These are phyloP conservation scores for Sternarchorhynchus goeldii DNA, from an alignment of 2,797 vertebrate genomes.

Conservation along the genomic window DNA sequence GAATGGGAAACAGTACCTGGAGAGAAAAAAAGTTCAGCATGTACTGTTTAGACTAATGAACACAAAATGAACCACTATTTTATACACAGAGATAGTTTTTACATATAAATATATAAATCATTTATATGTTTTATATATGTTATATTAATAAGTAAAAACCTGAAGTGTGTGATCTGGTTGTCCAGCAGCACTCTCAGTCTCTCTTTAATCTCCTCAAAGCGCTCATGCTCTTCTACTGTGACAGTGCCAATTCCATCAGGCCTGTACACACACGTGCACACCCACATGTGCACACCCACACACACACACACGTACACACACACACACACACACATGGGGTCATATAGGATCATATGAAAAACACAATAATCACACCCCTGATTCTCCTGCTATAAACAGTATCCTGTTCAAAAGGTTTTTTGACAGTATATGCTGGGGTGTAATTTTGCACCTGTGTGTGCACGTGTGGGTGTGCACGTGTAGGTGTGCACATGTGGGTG, in stretches of 20 bases:
- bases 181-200: slow-evolving; percentile 93
- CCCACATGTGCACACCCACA: slow-evolving; percentile 33
- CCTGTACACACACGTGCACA: slow-evolving; percentile 68
- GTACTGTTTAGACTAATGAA: background rate
- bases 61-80: background rate
- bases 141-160: slow-evolving; percentile 69
- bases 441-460: slow-evolving; percentile 32
- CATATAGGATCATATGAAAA: slow-evolving; percentile 9
- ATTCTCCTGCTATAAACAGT: background rate
- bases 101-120: background rate
- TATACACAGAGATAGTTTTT: slow-evolving; percentile 61
- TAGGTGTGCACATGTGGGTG: slow-evolving; percentile 11
- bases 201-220: slow-evolving; percentile 97
- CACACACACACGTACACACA: slow-evolving; percentile 41
- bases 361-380: no score
- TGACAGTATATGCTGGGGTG: slow-evolving; percentile 43
- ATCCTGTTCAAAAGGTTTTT: slow-evolving; percentile 34
- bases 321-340: slow-evolving; percentile 19
- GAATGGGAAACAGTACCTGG: slow-evolving; percentile 98
- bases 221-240: slow-evolving; percentile 91
- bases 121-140: no score
- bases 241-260: slow-evolving; percentile 97
- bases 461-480: no score
- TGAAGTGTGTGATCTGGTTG: slow-evolving; percentile 98
- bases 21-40: background rate